Conservation (phyloP, 35 echinoderm and acorn worm species). For the Eucidaris tribuloides region DNA sequence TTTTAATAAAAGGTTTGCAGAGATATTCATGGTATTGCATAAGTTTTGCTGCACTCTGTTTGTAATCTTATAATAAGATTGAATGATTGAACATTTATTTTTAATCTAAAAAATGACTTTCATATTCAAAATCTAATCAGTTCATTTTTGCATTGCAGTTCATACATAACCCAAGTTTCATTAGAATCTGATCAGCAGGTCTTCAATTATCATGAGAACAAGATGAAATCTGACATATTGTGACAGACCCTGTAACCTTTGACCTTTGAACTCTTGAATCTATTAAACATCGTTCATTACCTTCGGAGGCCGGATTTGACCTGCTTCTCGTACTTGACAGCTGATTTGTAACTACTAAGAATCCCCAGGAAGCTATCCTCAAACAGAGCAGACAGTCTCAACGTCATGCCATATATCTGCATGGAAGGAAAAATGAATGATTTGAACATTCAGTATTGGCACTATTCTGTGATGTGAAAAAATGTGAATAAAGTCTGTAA, state of each 20-base stretch:
- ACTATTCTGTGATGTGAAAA: no score
- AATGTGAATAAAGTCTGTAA: no score
- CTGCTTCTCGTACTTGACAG: constrained; percentile 78
- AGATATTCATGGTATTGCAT: background rate
- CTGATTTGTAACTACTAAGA: constrained; percentile 77
- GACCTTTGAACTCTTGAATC: no score
- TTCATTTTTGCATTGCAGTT: no score
- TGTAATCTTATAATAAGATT: background rate
- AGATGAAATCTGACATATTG: background rate
- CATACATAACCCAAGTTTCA: no score
- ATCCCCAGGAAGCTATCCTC: constrained; percentile 74
- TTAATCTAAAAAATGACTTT: background rate
- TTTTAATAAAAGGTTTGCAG: no score
- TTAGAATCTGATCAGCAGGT: no score
- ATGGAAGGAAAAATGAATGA: constrained; percentile 8
- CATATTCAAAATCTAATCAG: no score
- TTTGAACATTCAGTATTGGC: no score
- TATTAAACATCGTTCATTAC: no score
- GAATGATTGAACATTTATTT: background rate
- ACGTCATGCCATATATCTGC: constrained; percentile 94
- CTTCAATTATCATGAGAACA: background rate
- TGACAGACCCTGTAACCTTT: no score
- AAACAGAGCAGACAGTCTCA: constrained; percentile 87
- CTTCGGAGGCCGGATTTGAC: constrained; percentile 47
- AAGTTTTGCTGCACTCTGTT: background rate